phyloP scores from a whole-genome alignment of 2,888 invertebrate genomes.

The Meliscaeva auricollis region DNA sequence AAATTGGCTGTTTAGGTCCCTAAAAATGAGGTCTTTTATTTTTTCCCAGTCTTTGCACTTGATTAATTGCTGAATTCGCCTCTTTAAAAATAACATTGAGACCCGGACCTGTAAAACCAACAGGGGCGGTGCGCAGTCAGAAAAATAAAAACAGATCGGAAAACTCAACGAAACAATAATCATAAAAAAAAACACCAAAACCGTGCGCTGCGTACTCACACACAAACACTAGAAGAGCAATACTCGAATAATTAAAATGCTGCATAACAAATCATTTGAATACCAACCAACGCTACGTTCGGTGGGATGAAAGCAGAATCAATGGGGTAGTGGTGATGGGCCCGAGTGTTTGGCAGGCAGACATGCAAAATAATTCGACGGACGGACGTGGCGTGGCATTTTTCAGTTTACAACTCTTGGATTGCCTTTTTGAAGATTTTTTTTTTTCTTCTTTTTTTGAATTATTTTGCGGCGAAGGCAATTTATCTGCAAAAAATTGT shows the following conservation, averaged over 20 bases:
- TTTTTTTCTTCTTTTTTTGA: slow-evolving; percentile 34
- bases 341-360: neutral
- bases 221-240: slow-evolving; percentile 19
- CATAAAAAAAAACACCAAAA: slow-evolving; percentile 31
- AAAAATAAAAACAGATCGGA: slow-evolving; percentile 46
- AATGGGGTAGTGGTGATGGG: neutral
- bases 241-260: slow-evolving; percentile 67
- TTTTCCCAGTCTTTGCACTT: too few relatives aligned
- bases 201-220: neutral
- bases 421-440: slow-evolving; percentile 51
- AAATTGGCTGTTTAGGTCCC: too few relatives aligned
- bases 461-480: slow-evolving; percentile 69
- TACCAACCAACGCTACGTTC: slow-evolving; percentile 12
- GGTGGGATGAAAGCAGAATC: neutral
- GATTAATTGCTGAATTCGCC: too few relatives aligned
- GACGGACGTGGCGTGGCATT: slow-evolving; percentile 71
- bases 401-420: slow-evolving; percentile 25
- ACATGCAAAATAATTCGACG: slow-evolving; percentile 51
- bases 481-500: slow-evolving; percentile 65
- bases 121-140: slow-evolving; percentile 3
- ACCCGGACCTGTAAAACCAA: neutral
- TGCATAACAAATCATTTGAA: slow-evolving; percentile 70
- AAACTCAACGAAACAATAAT: slow-evolving; percentile 46
- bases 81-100: too few relatives aligned
- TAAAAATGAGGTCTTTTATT: too few relatives aligned